phyloP scores from a whole-genome alignment of 2,797 vertebrate genomes.

The Saxicola maurus region DNA sequence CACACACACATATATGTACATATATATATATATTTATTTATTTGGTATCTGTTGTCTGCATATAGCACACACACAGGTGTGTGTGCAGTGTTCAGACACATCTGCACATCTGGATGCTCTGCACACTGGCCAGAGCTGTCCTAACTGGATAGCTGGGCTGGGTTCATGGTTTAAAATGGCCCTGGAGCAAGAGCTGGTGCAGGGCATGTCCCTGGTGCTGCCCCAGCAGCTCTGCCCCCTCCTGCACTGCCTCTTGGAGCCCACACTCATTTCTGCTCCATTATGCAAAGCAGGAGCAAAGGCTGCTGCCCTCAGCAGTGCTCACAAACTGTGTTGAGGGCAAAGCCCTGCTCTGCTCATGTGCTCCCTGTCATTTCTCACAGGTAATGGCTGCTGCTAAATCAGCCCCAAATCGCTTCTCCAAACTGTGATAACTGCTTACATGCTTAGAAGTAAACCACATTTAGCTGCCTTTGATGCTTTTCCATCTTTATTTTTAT shows the following conservation, averaged over 20 bases:
- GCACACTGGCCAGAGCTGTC: background rate
- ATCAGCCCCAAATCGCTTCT: slow-evolving; percentile 45
- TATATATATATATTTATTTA: no score
- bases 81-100: no score
- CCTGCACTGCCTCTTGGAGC: background rate
- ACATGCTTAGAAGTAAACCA: slow-evolving; percentile 45
- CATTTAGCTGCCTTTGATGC: slow-evolving; percentile 24
- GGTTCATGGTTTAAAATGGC: background rate
- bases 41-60: background rate
- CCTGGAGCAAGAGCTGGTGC: background rate
- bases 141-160: background rate
- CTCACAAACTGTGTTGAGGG: background rate
- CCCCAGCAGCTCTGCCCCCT: background rate
- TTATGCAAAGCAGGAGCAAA: background rate
- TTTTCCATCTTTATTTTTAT: slow-evolving; percentile 51
- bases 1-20: fast-evolving
- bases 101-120: background rate
- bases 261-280: background rate
- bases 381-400: slow-evolving; percentile 36
- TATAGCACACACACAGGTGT: no score
- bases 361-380: background rate
- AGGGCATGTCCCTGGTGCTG: fast-evolving
- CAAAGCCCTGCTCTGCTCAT: background rate
- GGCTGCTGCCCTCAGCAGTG: background rate
- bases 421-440: slow-evolving; percentile 49